Evolutionary conservation across 2,888 invertebrate species (phyloP).

Genomic region (Zootermopsis nevadensis): DNA sequence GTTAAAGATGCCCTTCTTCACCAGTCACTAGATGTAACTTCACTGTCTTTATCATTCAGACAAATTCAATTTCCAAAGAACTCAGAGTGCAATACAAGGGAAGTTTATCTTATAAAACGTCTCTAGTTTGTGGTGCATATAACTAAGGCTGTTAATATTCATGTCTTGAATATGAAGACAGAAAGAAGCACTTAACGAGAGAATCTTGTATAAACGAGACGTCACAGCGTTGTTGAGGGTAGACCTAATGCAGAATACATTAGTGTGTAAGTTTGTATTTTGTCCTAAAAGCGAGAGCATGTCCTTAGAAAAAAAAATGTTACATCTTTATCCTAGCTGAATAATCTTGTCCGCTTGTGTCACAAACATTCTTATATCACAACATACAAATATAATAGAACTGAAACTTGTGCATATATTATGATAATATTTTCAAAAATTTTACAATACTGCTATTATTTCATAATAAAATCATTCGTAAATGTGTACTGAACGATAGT

Average conservation of each 20-base stretch:
- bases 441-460: not conserved
- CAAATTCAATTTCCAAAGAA: not conserved
- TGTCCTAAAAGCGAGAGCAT: not conserved
- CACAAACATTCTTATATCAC: not conserved
- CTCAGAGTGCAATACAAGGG: not conserved
- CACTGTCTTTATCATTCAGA: not conserved
- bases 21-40: not conserved
- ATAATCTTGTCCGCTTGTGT: not conserved
- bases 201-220: not conserved
- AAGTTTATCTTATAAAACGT: not conserved
- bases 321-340: not conserved
- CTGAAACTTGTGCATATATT: not conserved
- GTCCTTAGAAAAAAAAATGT: not conserved
- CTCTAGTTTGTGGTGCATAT: not conserved
- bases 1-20: not conserved
- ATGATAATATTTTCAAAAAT: constrained; percentile 3
- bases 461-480: not conserved
- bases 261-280: constrained; percentile 16
- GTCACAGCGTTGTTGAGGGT: not conserved
- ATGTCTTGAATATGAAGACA: not conserved
- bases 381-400: not conserved
- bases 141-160: constrained; percentile 1
- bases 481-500: not conserved
- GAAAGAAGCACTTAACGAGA: not conserved
- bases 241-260: too few species aligned